Conservation (phyloP, 2,888 invertebrate genomes). For the Dicranocentrus wangi region DNA sequence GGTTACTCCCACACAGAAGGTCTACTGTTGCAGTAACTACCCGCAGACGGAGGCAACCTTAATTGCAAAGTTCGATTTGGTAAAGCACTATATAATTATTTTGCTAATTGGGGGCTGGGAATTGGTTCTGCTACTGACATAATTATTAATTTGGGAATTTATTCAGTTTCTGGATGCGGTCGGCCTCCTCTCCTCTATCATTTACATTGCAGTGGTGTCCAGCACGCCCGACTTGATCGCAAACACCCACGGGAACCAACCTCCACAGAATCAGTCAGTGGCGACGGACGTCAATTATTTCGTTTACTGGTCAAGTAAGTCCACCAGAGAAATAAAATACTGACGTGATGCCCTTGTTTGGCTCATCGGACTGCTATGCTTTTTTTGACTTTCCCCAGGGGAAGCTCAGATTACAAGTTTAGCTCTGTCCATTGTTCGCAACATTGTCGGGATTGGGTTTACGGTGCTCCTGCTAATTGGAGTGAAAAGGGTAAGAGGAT, state of each 20-base stretch:
- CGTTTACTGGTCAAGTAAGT: slow-evolving; percentile 53
- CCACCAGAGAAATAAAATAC: background rate
- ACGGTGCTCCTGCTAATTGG: slow-evolving; percentile 38
- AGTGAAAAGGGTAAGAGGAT: slow-evolving; percentile 36
- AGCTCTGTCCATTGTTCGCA: too few species aligned
- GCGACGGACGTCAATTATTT: slow-evolving; percentile 43
- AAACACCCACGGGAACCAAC: background rate
- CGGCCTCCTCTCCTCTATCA: slow-evolving; percentile 12
- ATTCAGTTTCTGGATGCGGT: slow-evolving; percentile 38
- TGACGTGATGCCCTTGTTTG: too few species aligned
- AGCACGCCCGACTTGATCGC: slow-evolving; percentile 13
- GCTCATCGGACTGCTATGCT: background rate
- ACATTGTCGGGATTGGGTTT: slow-evolving; percentile 20
- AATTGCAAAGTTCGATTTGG: slow-evolving; percentile 65
- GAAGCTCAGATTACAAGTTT: slow-evolving; percentile 30
- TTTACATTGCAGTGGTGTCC: slow-evolving; percentile 25
- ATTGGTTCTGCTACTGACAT: too few species aligned
- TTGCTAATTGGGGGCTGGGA: too few species aligned
- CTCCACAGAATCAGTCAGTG: slow-evolving; percentile 15
- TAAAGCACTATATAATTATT: slow-evolving; percentile 12
- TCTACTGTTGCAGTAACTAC: slow-evolving; percentile 66
- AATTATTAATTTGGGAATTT: background rate
- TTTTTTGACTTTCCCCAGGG: slow-evolving; percentile 20
- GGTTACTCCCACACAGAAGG: slow-evolving; percentile 43
- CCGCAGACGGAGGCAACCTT: slow-evolving; percentile 61